phyloP scores from a whole-genome alignment of 2,888 invertebrate species.

The Aphodius granarius region DNA sequence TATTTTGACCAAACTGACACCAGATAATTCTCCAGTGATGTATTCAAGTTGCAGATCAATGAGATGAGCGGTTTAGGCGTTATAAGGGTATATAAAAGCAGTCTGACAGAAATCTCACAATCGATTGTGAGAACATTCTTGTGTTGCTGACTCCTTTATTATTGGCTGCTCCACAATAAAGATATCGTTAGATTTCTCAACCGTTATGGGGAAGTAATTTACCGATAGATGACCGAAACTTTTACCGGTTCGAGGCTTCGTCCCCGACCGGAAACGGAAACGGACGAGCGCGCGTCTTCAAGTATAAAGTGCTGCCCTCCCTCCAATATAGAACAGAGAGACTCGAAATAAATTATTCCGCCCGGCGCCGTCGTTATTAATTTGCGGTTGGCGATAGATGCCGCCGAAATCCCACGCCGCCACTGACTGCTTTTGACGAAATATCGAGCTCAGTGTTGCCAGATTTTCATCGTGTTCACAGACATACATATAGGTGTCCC shows the following conservation, averaged over 20 bases:
- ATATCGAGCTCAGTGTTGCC: too few relatives aligned
- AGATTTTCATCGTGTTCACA: too few relatives aligned
- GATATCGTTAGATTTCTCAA: neutral
- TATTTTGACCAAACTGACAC: too few relatives aligned
- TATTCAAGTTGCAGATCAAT: too few relatives aligned
- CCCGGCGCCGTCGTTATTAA: neutral
- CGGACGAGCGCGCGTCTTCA: neutral
- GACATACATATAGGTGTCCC: too few relatives aligned
- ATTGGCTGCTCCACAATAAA: neutral
- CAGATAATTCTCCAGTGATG: too few relatives aligned
- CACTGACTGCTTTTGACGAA: neutral
- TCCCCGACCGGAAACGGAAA: neutral
- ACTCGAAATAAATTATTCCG: neutral
- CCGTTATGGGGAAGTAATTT: neutral
- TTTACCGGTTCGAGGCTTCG: neutral
- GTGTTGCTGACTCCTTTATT: neutral
- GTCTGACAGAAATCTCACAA: too few relatives aligned
- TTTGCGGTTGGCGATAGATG: neutral
- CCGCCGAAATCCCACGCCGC: neutral
- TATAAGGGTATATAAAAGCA: too few relatives aligned
- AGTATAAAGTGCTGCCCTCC: neutral
- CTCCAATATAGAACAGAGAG: neutral
- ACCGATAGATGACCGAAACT: neutral
- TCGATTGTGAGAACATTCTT: too few relatives aligned
- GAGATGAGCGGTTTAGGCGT: too few relatives aligned